Conservation (phyloP, 2,888 invertebrate species). For the Dendrolimus houi region DNA sequence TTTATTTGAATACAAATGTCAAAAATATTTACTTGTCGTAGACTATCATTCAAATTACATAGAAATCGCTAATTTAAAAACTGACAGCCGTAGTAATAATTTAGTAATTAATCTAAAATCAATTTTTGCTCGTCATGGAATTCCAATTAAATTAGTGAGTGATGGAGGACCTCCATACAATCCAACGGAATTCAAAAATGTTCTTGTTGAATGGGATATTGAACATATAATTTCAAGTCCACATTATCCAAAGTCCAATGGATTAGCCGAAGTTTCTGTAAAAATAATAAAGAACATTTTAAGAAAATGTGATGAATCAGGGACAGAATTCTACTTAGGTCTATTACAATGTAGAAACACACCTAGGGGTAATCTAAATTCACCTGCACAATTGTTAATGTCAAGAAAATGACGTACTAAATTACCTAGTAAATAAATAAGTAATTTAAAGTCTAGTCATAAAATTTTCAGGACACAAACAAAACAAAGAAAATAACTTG, state of each 20-base stretch:
- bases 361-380: constrained; percentile 2
- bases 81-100: not conserved
- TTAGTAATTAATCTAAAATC: constrained; percentile 7
- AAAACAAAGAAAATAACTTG: not conserved
- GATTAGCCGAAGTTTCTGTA: constrained; percentile 3
- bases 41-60: constrained; percentile 11
- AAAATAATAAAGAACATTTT: constrained; percentile 3
- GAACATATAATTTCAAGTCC: constrained; percentile 5
- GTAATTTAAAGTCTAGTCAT: not conserved
- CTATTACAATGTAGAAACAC: constrained; percentile 4
- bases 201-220: constrained; percentile 2
- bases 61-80: constrained; percentile 1
- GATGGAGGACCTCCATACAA: constrained; percentile 7
- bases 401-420: constrained; percentile 1
- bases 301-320: constrained; percentile 2
- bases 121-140: constrained; percentile 10
- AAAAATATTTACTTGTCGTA: constrained; percentile 8
- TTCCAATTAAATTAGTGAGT: constrained; percentile 1
- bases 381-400: constrained; percentile 5
- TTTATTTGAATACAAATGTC: constrained; percentile 9
- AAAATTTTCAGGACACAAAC: not conserved
- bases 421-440: not conserved
- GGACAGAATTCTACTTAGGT: constrained; percentile 1
- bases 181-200: constrained; percentile 2
- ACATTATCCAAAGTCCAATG: constrained; percentile 3